phyloP scores from a whole-genome alignment of 2,797 vertebrate species.

The Microtus californicus region DNA sequence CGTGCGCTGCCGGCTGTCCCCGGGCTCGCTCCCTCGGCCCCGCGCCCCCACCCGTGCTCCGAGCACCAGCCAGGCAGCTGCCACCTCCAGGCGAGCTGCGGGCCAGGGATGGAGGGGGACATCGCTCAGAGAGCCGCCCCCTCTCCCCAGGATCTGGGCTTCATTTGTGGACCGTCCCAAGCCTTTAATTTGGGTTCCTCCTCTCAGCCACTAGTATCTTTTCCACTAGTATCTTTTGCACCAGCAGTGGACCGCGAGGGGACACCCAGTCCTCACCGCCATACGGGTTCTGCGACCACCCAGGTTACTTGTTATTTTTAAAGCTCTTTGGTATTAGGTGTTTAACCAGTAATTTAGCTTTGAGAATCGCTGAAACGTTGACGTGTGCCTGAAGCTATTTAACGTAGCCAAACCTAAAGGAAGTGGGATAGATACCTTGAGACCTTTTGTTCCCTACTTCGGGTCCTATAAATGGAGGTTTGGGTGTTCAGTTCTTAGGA shows the following conservation, averaged over 20 bases:
- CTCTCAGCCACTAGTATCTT: too few relatives aligned
- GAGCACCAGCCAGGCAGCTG: neutral
- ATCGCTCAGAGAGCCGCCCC: neutral
- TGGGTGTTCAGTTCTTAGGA: neutral
- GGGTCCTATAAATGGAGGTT: conserved; percentile 68
- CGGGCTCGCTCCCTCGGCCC: neutral
- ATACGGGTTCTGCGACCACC: neutral
- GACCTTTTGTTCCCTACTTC: conserved; percentile 78
- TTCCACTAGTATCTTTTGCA: neutral
- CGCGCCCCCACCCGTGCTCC: neutral
- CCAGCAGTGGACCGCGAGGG: neutral
- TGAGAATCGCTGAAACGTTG: conserved; percentile 20
- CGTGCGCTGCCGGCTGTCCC: neutral
- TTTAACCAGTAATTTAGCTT: neutral
- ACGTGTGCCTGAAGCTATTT: conserved; percentile 31
- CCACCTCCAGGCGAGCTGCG: neutral
- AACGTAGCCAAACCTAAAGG: conserved; percentile 1
- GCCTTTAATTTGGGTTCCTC: neutral
- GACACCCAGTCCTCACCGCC: neutral
- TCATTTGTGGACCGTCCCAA: neutral
- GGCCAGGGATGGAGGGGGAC: neutral
- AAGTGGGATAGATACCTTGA: conserved; percentile 74
- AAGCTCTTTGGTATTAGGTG: neutral
- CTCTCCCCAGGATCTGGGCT: neutral
- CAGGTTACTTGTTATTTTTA: neutral